Evolutionary conservation across 2,888 invertebrate genomes (phyloP), one percentile per base, ranked within the genome.

Genomic region (Synanthedon andrenaeformis): DNA sequence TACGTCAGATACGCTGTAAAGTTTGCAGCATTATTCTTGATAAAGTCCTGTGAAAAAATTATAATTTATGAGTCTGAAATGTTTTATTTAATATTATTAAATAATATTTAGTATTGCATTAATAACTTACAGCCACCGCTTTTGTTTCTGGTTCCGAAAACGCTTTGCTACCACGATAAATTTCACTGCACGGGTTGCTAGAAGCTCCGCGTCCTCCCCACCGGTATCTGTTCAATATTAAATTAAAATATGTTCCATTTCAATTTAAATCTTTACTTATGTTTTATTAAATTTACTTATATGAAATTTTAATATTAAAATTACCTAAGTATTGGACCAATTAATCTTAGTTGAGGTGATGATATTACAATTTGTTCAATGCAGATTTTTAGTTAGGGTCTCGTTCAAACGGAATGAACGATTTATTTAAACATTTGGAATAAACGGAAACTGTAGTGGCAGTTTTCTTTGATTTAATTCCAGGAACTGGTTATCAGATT

Each of bases 201-300:
- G 96, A 95, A 4, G 95, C 91, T 1, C 97, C 97, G 69, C 91
- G 90, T 41, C 95, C 95, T 52, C 95, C 96, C 96, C 96, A 97
- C 55, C 92, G 91, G 69, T 94, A 94, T 56, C 91, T 90, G 61
- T 51, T 55, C 57, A 53, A 65, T n/a, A 53, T 52, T 51, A 49
- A 50, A 51, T 49, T 10, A 35, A 35, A 10, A 35, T 35, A 10
- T 35, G 2, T 35, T 35, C 35, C 8, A 28, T 28, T 28, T 28
- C 8, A 28, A 28, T 28, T 28, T 28, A 28, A 28, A 28, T 35
- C 10, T 23, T 23, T 23, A 23, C 23, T 23, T 23, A 5, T 23
- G 23, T 23, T 23, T 23, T 23, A 23, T 23, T 23, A 23, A 23
- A 23, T 23, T 23, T 23, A 17, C 17, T 17, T 17, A 23, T 4